Evolutionary conservation across 2,888 invertebrate species (phyloP).

Genomic region (Caenorhabditis sulstoni): DNA sequence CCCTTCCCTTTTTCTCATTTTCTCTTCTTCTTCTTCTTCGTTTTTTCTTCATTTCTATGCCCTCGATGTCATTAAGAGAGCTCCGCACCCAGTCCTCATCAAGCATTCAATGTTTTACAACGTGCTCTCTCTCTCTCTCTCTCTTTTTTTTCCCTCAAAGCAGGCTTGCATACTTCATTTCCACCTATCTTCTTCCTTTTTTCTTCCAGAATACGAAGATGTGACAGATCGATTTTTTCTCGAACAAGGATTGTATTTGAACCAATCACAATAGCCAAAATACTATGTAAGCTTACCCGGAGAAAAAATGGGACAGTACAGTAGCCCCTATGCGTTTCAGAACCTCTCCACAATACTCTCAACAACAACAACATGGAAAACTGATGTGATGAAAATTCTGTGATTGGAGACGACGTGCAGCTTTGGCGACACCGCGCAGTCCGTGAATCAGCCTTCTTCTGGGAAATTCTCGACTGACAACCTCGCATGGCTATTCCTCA

Average conservation of each 20-base stretch:
- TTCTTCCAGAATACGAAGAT: background rate
- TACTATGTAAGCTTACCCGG: too few species aligned
- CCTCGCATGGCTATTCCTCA: constrained; percentile 60
- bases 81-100: constrained; percentile 37
- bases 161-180: too few species aligned
- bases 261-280: too few species aligned
- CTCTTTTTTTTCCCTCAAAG: too few species aligned
- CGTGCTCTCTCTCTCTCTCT: too few species aligned
- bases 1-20: background rate
- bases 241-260: too few species aligned
- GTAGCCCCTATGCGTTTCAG: constrained; percentile 22
- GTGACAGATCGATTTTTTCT: background rate
- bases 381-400: constrained; percentile 67
- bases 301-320: too few species aligned
- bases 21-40: background rate
- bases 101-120: constrained; percentile 51
- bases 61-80: constrained; percentile 2
- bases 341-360: background rate
- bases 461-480: too few species aligned
- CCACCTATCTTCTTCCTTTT: constrained; percentile 13
- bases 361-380: constrained; percentile 44
- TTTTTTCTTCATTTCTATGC: too few species aligned
- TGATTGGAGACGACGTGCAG: constrained; percentile 72
- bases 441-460: background rate
- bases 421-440: constrained; percentile 27